Percentiles rank a stretch among this genome's conserved stretches.
Evolutionary conservation across 2,797 vertebrate species (phyloP).

Genomic region (Hybognathus amarus): DNA sequence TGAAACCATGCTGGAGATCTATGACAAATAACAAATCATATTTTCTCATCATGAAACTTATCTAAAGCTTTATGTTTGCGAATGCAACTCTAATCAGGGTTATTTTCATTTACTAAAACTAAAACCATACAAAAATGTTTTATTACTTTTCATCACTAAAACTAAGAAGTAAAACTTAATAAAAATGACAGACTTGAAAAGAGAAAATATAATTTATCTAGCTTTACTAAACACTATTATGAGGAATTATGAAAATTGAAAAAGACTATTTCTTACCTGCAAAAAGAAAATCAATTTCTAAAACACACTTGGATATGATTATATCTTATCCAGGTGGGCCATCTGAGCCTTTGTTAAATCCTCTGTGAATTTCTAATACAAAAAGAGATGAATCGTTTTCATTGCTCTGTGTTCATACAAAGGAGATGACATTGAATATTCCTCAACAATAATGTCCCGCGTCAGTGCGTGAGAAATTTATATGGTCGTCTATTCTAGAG

Average conservation of each 20-base stretch:
- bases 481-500: conserved; percentile 30
- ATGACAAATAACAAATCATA: not conserved
- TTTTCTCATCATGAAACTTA: not conserved
- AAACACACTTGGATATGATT: not conserved
- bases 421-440: conserved; percentile 34
- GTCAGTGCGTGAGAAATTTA: conserved; percentile 25
- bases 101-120: not conserved
- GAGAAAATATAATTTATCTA: not conserved
- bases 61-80: not conserved
- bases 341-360: conserved; percentile 18
- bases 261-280: not conserved
- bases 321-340: not conserved
- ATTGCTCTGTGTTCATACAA: conserved; percentile 24
- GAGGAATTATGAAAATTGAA: not conserved
- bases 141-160: not conserved
- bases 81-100: not conserved
- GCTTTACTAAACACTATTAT: not conserved
- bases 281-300: not conserved
- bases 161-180: not conserved
- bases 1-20: not conserved
- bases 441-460: conserved; percentile 36
- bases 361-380: not conserved
- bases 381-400: conserved; percentile 27
- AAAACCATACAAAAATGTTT: not conserved
- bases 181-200: not conserved